Evolutionary conservation across 2,113 vertebrate species (phyloP), one percentile per base, ranked within the genome.

Genomic region (Canis aureus): DNA sequence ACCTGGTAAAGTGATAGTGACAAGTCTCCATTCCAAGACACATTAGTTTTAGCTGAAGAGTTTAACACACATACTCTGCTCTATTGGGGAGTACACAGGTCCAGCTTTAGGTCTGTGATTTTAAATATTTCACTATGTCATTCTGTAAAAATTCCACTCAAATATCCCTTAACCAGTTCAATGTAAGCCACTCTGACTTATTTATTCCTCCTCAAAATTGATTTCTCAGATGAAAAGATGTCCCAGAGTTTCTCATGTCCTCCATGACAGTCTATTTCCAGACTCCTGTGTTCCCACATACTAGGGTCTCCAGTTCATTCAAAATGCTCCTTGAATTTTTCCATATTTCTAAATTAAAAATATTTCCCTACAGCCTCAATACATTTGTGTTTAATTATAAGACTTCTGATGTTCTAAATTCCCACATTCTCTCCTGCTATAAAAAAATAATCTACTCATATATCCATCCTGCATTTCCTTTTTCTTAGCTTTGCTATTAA

Each of bases 231-330:
- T 55, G 22, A 66, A 23, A 25, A 6, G 9, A 15, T 71, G 10
- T 55, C 53, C 55, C 12, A 57, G 55, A 22, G 8, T 84, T 51
- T 84, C 38, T 38, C 59, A 22, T 11, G 9, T 55, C 2, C 0
- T 62, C 12, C 3, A 19, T 7, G 0, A 25, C 2, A 51, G 2
- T n/a, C 69, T 66, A n/a, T 8, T 78, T 16, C 2, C 49, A 66
- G 29, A 73, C 5, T 13, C 16, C 27, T 83, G 8, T 79, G n/a
- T 53, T 32, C 71, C 17, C 11, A 22, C 29, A n/a, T 4, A n/a
- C 6, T 11, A 2, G 19, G 16, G 25, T 29, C 12, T 53, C 16
- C 12, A 62, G 29, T n/a, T 76, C 5, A 27, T 32, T 89, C 29
- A 60, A 53, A 60, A 80, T 25, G 9, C 29, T n/a, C 43, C 9